phyloP scores from a whole-genome alignment of 2,113 vertebrate species.

The Cephalopterus ornatus region DNA sequence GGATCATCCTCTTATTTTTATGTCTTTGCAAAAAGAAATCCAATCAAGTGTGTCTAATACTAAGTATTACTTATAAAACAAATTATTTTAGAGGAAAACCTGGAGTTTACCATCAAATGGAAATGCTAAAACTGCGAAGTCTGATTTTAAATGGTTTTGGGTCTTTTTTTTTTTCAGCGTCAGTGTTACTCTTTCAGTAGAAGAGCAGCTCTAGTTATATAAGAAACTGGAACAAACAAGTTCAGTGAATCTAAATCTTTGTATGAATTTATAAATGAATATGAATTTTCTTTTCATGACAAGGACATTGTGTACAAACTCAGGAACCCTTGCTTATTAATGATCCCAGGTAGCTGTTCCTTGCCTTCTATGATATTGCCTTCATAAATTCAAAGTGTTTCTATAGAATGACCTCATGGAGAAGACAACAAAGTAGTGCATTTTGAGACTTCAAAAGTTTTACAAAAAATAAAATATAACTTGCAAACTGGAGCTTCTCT shows the following conservation, averaged over 20 bases:
- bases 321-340: background rate
- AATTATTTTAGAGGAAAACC: background rate
- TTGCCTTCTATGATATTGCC: background rate
- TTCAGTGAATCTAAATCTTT: background rate
- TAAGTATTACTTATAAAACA: background rate
- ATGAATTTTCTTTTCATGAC: background rate
- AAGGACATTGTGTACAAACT: background rate
- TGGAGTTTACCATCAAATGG: background rate
- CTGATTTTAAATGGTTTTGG: background rate
- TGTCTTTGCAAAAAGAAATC: background rate
- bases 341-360: background rate
- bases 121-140: background rate
- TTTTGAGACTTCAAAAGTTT: background rate
- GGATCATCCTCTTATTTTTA: background rate
- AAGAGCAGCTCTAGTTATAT: background rate
- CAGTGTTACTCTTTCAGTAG: background rate
- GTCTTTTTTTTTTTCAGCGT: rapidly evolving
- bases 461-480: background rate
- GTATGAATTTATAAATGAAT: background rate
- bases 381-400: background rate
- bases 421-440: background rate
- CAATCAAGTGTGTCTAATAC: background rate
- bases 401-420: background rate
- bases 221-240: background rate
- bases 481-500: background rate